Conservation (phyloP, 2,888 invertebrate genomes). For the Tinea trinotella region DNA sequence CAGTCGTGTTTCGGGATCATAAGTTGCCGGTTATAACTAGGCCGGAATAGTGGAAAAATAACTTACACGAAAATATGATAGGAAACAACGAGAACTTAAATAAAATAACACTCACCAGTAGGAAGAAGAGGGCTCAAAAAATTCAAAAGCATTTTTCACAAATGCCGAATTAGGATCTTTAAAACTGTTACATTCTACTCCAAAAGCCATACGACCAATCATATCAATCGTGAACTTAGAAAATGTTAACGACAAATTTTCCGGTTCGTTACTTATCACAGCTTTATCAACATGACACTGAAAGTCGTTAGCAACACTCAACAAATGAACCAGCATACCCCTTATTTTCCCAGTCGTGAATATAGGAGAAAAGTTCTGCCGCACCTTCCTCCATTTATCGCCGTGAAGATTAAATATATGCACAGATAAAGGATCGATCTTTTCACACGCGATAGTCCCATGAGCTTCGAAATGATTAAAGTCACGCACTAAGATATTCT, state of each 20-base stretch:
- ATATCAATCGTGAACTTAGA: conserved; percentile 61
- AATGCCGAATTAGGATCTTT: conserved; percentile 43
- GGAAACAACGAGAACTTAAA: too few relatives aligned
- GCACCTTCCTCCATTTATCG: conserved; percentile 67
- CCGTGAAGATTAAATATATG: conserved; percentile 57
- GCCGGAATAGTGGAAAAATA: too few relatives aligned
- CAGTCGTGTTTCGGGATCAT: too few relatives aligned
- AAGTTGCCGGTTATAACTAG: too few relatives aligned
- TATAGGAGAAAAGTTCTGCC: conserved; percentile 67
- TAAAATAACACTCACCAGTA: conserved; percentile 19
- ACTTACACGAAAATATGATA: too few relatives aligned
- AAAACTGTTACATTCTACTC: conserved; percentile 53
- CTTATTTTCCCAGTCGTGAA: conserved; percentile 74
- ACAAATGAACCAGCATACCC: conserved; percentile 64
- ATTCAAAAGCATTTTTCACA: conserved; percentile 24
- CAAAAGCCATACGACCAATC: conserved; percentile 60
- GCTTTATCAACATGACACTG: conserved; percentile 27
- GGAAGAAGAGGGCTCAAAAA: conserved; percentile 16
- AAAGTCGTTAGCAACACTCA: conserved; percentile 52
- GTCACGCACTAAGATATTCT: conserved; percentile 73
- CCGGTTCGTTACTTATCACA: conserved; percentile 18
- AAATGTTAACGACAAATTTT: conserved; percentile 49
- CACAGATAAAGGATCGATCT: conserved; percentile 58
- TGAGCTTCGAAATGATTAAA: conserved; percentile 77
- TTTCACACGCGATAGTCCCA: conserved; percentile 60